phyloP scores from a whole-genome alignment of 2,113 vertebrate species.

The Australoheros scitulus region DNA sequence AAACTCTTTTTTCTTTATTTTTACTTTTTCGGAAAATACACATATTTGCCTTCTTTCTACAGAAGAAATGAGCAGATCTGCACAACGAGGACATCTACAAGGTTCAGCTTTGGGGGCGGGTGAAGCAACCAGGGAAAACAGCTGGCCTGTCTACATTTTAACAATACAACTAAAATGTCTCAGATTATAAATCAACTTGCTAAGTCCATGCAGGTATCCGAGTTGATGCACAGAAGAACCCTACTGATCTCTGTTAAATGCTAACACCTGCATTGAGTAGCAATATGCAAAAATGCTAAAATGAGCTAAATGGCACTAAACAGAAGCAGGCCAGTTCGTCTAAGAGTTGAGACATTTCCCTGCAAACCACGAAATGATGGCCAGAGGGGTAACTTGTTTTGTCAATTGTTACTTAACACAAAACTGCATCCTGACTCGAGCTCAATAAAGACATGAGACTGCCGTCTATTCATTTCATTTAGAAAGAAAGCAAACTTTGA shows the following conservation, averaged over 20 bases:
- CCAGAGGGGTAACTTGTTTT: not conserved
- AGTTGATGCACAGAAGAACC: too few relatives aligned
- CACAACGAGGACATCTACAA: not conserved
- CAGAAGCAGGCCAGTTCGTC: not conserved
- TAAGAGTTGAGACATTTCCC: not conserved
- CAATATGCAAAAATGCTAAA: too few relatives aligned
- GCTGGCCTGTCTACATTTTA: not conserved
- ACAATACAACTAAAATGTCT: not conserved
- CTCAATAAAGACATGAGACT: not conserved
- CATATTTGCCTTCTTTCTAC: not conserved
- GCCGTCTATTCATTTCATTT: not conserved
- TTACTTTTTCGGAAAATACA: too few relatives aligned
- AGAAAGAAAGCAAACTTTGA: not conserved
- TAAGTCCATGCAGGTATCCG: too few relatives aligned
- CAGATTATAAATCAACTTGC: too few relatives aligned
- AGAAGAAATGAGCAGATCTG: not conserved
- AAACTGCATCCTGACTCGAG: not conserved
- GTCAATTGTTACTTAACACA: not conserved
- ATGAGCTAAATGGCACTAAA: not conserved
- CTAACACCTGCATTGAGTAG: too few relatives aligned
- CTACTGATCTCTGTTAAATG: too few relatives aligned
- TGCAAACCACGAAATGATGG: too few relatives aligned
- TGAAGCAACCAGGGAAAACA: too few relatives aligned
- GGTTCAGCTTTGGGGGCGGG: too few relatives aligned
- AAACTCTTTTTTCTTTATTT: too few relatives aligned